Percentiles rank a stretch among this genome's conserved stretches.
These are phyloP conservation scores for Protonemura montana DNA, from an alignment of 2,888 invertebrate species.

Conservation along the genomic window DNA sequence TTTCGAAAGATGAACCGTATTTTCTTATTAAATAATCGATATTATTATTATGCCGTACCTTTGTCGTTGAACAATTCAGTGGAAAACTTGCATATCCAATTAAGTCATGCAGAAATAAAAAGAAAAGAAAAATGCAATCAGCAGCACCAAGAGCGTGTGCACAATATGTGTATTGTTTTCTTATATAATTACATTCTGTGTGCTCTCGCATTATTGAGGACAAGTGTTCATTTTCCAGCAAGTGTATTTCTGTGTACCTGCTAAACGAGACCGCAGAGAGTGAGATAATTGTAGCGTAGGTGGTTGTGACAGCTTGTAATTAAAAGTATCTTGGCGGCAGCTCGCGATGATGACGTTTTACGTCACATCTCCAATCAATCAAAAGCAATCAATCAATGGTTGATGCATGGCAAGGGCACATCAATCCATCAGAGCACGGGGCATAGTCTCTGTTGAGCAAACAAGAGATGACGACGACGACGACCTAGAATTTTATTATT, in stretches of 20 bases:
- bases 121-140: neutral
- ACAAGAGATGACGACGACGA: neutral
- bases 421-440: constrained; percentile 9
- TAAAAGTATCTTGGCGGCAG: constrained; percentile 29
- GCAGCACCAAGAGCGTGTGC: neutral
- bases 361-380: constrained; percentile 34
- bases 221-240: constrained; percentile 5
- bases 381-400: constrained; percentile 10
- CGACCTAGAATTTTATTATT: neutral
- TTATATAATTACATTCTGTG: neutral
- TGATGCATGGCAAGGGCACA: constrained; percentile 20
- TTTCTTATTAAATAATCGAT: too few species aligned
- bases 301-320: constrained; percentile 32
- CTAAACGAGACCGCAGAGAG: neutral
- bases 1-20: neutral
- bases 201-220: neutral
- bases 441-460: neutral
- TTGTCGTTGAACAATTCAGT: too few species aligned
- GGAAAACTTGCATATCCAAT: neutral
- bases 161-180: neutral
- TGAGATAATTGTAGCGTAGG: constrained; percentile 24
- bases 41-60: too few species aligned
- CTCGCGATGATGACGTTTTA: constrained; percentile 27
- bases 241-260: neutral
- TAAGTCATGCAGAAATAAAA: neutral